Evolutionary conservation across 1,140 invertebrate genomes (phyloP).

Genomic region (Drosophila parabipectinata): DNA sequence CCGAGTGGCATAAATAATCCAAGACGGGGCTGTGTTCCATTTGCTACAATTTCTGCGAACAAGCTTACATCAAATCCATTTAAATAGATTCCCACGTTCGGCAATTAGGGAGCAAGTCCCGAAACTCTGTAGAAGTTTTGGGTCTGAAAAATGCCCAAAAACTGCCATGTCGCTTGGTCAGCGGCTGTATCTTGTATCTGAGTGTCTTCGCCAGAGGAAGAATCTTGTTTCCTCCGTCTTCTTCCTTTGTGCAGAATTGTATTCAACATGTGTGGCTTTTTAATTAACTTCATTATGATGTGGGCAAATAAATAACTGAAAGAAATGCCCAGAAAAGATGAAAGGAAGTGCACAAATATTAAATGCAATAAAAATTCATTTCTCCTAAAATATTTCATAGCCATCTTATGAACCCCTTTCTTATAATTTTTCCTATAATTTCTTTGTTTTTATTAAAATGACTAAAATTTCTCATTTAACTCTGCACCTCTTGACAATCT

Average conservation of each 20-base stretch:
- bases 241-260: slow-evolving; percentile 50
- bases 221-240: slow-evolving; percentile 21
- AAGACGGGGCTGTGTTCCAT: slow-evolving; percentile 22
- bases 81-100: slow-evolving; percentile 76
- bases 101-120: slow-evolving; percentile 68
- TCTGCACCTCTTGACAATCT: slow-evolving; percentile 49
- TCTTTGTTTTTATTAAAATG: slow-evolving; percentile 6
- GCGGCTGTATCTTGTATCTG: slow-evolving; percentile 33
- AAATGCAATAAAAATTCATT: background rate
- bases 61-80: slow-evolving; percentile 52
- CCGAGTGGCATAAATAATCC: slow-evolving; percentile 33
- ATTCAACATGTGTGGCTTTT: slow-evolving; percentile 79
- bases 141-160: slow-evolving; percentile 23
- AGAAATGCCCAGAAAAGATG: background rate
- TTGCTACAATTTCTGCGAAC: slow-evolving; percentile 42
- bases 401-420: background rate
- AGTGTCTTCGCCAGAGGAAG: slow-evolving; percentile 28
- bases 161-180: slow-evolving; percentile 46
- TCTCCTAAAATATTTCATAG: too few relatives aligned
- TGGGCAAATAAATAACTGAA: slow-evolving; percentile 54
- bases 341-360: background rate
- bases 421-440: background rate
- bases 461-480: slow-evolving; percentile 14
- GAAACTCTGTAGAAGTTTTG: slow-evolving; percentile 20
- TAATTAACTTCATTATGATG: slow-evolving; percentile 75